These are phyloP conservation scores for Tragelaphus strepsiceros DNA, from an alignment of 2,113 vertebrate species.

Conservation along the genomic window DNA sequence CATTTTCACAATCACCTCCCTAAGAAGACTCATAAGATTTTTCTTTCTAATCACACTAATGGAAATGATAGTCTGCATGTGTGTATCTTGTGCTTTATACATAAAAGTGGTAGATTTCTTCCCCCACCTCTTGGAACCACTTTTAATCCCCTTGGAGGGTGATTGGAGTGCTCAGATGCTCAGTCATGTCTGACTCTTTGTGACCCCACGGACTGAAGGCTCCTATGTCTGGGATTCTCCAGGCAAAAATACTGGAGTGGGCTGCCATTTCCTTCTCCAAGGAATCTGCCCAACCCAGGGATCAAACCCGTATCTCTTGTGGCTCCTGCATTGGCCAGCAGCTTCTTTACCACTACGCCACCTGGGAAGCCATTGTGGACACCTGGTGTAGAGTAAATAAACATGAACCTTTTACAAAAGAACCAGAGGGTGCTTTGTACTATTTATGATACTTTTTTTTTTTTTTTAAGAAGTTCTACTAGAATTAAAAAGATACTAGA, in stretches of 20 bases:
- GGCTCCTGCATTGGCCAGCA: neutral
- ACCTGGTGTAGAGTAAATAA: neutral
- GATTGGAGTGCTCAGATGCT: neutral
- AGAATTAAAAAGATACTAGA: neutral
- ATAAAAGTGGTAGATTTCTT: neutral
- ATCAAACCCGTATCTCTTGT: neutral
- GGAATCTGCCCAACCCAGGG: neutral
- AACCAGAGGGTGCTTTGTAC: neutral
- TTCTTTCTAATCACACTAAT: neutral
- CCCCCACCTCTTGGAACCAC: neutral
- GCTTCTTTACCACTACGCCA: neutral
- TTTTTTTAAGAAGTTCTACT: neutral
- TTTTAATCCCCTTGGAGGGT: neutral
- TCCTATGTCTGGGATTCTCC: neutral
- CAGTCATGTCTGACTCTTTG: neutral
- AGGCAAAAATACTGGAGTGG: neutral
- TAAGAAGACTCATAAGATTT: neutral
- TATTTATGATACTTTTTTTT: neutral
- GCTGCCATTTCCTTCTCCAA: neutral
- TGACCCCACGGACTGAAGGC: neutral
- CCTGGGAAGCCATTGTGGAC: neutral
- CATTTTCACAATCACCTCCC: neutral
- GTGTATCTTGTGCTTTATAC: neutral
- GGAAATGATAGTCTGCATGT: neutral
- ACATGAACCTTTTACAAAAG: neutral